A percentile compares a stretch with the other conserved stretches of the same genome.
phyloP scores from a whole-genome alignment of 2,797 vertebrate genomes.

The Sebastes itinus region DNA sequence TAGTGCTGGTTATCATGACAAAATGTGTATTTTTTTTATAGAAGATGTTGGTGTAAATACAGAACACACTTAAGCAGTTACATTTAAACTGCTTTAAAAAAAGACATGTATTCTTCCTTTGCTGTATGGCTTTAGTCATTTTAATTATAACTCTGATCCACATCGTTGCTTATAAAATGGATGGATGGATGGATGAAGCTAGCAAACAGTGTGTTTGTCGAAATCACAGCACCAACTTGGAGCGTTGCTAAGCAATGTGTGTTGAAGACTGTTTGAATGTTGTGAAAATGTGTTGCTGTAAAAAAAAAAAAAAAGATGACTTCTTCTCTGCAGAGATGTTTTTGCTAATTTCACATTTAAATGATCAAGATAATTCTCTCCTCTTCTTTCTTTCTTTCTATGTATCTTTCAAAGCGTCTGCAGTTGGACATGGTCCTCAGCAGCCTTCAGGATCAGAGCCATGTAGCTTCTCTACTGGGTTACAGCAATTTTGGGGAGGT shows the following conservation, averaged over 20 bases:
- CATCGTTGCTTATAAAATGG: constrained; percentile 4
- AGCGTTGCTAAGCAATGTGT: constrained; percentile 45
- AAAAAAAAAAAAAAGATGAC: neutral
- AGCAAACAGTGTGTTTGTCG: neutral
- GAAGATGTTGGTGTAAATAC: neutral
- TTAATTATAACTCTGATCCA: neutral
- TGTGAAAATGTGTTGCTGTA: constrained; percentile 35
- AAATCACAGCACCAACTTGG: neutral
- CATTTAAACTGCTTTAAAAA: neutral
- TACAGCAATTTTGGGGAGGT: constrained; percentile 85
- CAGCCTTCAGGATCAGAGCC: constrained; percentile 88
- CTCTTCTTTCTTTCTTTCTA: neutral
- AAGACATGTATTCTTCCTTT: neutral
- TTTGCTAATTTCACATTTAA: neutral
- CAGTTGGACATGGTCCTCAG: constrained; percentile 88
- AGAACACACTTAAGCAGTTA: neutral
- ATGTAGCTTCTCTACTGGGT: constrained; percentile 84
- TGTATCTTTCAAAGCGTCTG: constrained; percentile 75
- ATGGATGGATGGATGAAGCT: constrained; percentile 1
- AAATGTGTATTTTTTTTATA: neutral
- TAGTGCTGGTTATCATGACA: neutral
- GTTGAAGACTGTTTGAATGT: constrained; percentile 15
- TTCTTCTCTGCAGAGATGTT: neutral
- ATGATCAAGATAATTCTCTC: neutral
- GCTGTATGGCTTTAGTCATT: neutral